These are phyloP conservation scores for Leptestheria dahalacensis DNA, from an alignment of 1,140 invertebrate genomes.

Conservation along the genomic window DNA sequence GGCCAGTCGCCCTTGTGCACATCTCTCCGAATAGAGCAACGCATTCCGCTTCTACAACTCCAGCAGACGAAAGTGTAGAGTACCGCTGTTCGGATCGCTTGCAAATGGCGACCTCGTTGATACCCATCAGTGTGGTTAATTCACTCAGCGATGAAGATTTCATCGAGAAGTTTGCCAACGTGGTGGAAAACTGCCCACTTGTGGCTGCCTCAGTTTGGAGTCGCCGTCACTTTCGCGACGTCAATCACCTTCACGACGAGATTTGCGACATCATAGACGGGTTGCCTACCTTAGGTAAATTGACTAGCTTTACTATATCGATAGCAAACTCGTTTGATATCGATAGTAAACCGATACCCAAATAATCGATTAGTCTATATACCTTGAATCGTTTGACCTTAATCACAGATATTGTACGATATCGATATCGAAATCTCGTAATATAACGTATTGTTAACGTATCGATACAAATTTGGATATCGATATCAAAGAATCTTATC, in stretches of 20 bases:
- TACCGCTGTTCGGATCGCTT: too few relatives aligned
- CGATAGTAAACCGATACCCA: neutral
- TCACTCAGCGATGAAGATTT: slow-evolving; percentile 37
- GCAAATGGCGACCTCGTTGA: too few relatives aligned
- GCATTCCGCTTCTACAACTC: too few relatives aligned
- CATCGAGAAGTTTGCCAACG: slow-evolving; percentile 42
- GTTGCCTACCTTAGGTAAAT: slow-evolving; percentile 35
- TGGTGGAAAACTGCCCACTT: slow-evolving; percentile 42
- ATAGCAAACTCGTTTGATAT: slow-evolving; percentile 2
- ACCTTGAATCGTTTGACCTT: neutral
- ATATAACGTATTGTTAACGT: too few relatives aligned
- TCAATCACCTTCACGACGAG: slow-evolving; percentile 33
- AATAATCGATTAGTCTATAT: slow-evolving; percentile 9
- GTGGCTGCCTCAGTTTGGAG: slow-evolving; percentile 35
- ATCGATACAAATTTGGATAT: too few relatives aligned
- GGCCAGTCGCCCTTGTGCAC: too few relatives aligned
- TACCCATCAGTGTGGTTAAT: slow-evolving; percentile 29
- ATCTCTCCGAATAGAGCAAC: too few relatives aligned
- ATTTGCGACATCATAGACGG: slow-evolving; percentile 40
- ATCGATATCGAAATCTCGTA: too few relatives aligned
- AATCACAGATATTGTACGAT: neutral
- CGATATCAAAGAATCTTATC: too few relatives aligned
- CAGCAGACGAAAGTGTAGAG: too few relatives aligned
- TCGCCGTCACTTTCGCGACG: slow-evolving; percentile 36
- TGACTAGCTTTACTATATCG: too few relatives aligned